Evolutionary conservation across 2,113 vertebrate species (phyloP).

Genomic region (Agelaius tricolor): DNA sequence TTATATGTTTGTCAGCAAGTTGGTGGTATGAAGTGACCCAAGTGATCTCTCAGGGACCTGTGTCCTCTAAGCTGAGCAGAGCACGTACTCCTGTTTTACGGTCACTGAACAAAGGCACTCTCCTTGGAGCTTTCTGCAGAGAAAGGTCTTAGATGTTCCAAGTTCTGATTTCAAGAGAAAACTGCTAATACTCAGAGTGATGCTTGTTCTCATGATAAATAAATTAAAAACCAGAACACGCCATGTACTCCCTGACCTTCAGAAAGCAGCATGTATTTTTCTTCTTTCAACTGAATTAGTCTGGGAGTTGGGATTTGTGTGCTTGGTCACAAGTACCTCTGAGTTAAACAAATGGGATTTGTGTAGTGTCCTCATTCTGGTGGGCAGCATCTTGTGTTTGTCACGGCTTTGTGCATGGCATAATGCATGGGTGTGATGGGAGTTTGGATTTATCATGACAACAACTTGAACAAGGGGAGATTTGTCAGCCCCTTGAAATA

Average conservation of each 20-base stretch:
- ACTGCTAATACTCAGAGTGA: not conserved
- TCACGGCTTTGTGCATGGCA: fast-evolving
- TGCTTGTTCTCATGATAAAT: not conserved
- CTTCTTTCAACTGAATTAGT: not conserved
- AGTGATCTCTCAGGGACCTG: not conserved
- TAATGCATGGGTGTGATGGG: not conserved
- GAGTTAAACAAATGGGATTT: not conserved
- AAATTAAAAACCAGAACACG: not conserved
- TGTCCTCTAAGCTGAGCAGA: not conserved
- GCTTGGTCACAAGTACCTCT: not conserved
- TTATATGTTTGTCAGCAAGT: slow-evolving; percentile 44
- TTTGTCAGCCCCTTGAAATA: not conserved
- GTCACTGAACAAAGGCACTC: not conserved
- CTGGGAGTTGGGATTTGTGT: not conserved
- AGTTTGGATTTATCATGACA: not conserved
- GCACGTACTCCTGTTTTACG: not conserved
- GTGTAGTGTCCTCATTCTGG: not conserved
- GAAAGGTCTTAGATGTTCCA: not conserved
- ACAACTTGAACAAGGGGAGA: not conserved
- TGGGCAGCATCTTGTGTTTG: not conserved
- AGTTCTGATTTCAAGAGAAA: not conserved
- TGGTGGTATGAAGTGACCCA: slow-evolving; percentile 27
- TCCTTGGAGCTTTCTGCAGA: not conserved
- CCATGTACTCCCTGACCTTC: not conserved
- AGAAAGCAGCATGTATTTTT: not conserved